phyloP scores from a whole-genome alignment of 2,888 invertebrate species.

The Meiosimyza decipiens region DNA sequence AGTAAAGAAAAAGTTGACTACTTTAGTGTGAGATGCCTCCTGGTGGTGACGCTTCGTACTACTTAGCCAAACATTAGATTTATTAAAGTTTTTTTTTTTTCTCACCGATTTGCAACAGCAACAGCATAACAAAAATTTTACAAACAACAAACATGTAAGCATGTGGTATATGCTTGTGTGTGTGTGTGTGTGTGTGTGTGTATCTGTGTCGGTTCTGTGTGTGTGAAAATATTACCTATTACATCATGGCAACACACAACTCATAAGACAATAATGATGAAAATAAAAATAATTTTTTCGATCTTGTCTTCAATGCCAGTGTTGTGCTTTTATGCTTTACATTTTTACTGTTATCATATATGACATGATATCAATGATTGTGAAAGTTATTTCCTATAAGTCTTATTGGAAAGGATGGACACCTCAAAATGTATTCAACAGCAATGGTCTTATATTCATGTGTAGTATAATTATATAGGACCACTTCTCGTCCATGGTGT shows the following conservation, averaged over 20 bases:
- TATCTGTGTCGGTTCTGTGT: background rate
- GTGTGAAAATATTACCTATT: background rate
- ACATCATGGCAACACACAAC: slow-evolving; percentile 3
- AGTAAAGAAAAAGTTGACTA: background rate
- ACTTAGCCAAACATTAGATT: slow-evolving; percentile 16
- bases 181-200: too few relatives aligned
- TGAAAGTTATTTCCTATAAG: too few relatives aligned
- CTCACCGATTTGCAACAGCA: too few relatives aligned
- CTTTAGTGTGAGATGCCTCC: background rate
- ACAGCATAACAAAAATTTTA: too few relatives aligned
- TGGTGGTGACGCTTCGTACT: slow-evolving; percentile 8
- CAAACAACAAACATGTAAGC: too few relatives aligned
- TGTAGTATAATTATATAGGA: too few relatives aligned
- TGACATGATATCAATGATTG: too few relatives aligned
- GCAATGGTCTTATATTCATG: too few relatives aligned
- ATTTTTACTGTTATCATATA: background rate
- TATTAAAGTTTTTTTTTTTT: slow-evolving; percentile 1
- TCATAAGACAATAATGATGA: slow-evolving; percentile 8
- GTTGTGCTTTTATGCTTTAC: background rate
- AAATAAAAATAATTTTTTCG: slow-evolving; percentile 2
- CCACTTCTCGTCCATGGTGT: too few relatives aligned
- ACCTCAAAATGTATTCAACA: too few relatives aligned
- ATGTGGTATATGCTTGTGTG: too few relatives aligned
- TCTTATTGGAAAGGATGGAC: too few relatives aligned
- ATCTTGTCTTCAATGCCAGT: background rate